phyloP scores from a whole-genome alignment of 2,797 vertebrate genomes.

The Acrocephalus scirpaceus region DNA sequence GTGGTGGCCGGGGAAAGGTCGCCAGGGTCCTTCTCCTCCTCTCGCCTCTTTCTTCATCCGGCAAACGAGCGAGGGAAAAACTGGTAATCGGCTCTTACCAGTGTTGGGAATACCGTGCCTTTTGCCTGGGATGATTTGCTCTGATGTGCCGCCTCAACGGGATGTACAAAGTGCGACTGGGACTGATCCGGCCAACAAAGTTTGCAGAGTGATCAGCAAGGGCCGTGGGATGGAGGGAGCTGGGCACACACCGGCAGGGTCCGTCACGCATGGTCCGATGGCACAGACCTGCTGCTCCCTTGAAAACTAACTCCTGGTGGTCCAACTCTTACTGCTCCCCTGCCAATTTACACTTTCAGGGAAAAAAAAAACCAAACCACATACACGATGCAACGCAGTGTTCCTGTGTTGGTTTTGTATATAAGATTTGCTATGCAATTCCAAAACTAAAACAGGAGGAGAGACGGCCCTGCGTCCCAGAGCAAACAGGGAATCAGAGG shows the following conservation, averaged over 20 bases:
- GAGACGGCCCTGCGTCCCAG: slow-evolving; percentile 27
- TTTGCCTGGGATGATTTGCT: slow-evolving; percentile 45
- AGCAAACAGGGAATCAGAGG: slow-evolving; percentile 50
- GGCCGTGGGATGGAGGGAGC: slow-evolving; percentile 36
- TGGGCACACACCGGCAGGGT: background rate
- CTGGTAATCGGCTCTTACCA: background rate
- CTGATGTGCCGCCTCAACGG: slow-evolving; percentile 5
- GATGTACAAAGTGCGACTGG: slow-evolving; percentile 58
- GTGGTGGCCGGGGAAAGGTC: background rate
- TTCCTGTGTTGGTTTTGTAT: slow-evolving; percentile 47
- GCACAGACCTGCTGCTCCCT: slow-evolving; percentile 13
- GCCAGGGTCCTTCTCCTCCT: background rate
- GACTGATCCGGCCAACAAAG: background rate
- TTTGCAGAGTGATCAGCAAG: slow-evolving; percentile 31
- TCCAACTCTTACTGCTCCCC: background rate
- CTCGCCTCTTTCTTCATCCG: background rate
- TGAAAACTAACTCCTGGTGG: slow-evolving; percentile 25
- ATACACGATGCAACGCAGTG: slow-evolving; percentile 29
- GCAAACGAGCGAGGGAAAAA: background rate
- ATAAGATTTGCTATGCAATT: slow-evolving; percentile 69
- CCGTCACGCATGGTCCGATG: background rate
- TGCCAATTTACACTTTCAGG: slow-evolving; percentile 19
- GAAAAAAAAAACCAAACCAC: background rate
- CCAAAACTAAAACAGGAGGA: slow-evolving; percentile 52
- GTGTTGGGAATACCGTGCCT: slow-evolving; percentile 65